Evolutionary conservation across 1,140 invertebrate genomes (phyloP).

Genomic region (Pararge aegeria): DNA sequence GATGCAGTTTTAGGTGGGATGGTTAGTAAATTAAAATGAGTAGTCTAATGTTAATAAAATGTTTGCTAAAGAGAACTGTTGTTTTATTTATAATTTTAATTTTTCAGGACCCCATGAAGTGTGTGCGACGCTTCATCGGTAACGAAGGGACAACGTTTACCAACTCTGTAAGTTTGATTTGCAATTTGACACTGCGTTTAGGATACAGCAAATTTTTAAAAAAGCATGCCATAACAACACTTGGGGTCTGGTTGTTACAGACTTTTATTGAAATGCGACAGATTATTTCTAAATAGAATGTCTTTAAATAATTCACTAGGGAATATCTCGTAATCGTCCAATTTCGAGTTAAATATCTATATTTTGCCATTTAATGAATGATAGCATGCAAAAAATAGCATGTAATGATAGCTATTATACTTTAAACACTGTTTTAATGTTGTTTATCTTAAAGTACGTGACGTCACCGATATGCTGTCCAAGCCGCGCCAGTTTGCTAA

Average conservation of each 20-base stretch:
- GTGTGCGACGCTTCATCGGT: slow-evolving; percentile 82
- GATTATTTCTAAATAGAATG: too few species aligned
- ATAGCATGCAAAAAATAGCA: too few species aligned
- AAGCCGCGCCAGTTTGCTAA: slow-evolving; percentile 91
- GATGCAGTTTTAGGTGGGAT: slow-evolving; percentile 88
- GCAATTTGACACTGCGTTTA: not conserved
- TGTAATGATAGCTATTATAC: too few species aligned
- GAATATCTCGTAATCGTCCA: too few species aligned
- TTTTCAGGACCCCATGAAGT: slow-evolving; percentile 85
- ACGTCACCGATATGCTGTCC: slow-evolving; percentile 93
- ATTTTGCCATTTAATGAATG: too few species aligned
- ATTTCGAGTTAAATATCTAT: too few species aligned
- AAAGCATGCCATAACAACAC: too few species aligned
- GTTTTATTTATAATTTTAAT: slow-evolving; percentile 65
- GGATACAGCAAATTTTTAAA: not conserved
- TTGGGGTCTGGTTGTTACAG: too few species aligned
- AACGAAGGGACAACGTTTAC: slow-evolving; percentile 84
- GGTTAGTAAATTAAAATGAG: slow-evolving; percentile 77
- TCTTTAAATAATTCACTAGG: too few species aligned
- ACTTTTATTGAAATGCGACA: too few species aligned
- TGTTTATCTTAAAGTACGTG: slow-evolving; percentile 81
- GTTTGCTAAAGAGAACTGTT: slow-evolving; percentile 45
- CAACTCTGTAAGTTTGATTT: slow-evolving; percentile 84
- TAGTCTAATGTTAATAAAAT: slow-evolving; percentile 54
- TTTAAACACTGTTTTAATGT: not conserved